Evolutionary conservation across 2,888 invertebrate species (phyloP), one percentile per base, ranked within the genome.

Genomic region (Acrocera orbiculus): DNA sequence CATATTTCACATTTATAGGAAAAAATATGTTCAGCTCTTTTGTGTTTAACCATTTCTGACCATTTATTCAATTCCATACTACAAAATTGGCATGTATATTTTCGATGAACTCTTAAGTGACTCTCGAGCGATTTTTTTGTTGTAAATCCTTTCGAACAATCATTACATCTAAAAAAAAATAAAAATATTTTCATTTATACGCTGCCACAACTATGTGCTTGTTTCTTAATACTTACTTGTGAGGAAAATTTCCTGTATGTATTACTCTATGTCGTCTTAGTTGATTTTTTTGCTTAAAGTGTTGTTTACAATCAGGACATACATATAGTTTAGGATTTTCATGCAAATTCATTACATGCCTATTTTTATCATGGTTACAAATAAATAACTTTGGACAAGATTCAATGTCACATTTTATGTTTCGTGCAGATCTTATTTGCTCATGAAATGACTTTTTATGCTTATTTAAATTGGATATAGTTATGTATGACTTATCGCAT

Each of bases 401-500:
- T 3, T 43, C 41, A 4, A 54, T 35, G 3, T 39, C 37, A 30
- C 60, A 60, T 7, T 47, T 44, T 0, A 54, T 34, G 7, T 35
- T 37, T 7, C 40, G 39, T 1, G 39, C 32, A 14, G 33, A 34
- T 0, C 40, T 38, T 3, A 24, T 20, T 5, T 56, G 52, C 41
- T 61, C 58, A 44, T 67, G 70, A 4, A 53, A 58, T 32, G 51
- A 63, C 28, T 62, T 58, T 28, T 63, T 46, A 43, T 76, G 75
- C 1, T 75, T 63, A 47, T 69, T 68, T 31, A 76, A 53, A 47
- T 74, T 73, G 8, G 67, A 67, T 36, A 66, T 60, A 43, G 63
- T 72, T 3, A 67, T 64, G 39, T 75, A 77, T 2, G 65, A 58
- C 49, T 75, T 76, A 4, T 47, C 46, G 44, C 77, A 77, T 23